Evolutionary conservation across 2,797 vertebrate species (phyloP).

Genomic region (Lacerta bilineata): DNA sequence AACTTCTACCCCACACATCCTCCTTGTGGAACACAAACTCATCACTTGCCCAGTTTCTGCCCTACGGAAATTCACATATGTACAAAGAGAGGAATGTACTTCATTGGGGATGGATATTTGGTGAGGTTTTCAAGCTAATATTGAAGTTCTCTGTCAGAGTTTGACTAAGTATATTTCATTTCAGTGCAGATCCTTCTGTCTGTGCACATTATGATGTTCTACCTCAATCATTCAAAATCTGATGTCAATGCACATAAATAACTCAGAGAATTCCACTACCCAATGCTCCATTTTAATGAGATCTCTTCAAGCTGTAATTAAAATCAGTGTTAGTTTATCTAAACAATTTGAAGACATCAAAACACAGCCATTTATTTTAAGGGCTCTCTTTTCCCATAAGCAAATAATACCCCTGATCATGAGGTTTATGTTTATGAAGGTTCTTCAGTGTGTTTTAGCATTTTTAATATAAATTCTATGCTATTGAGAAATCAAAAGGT

Average conservation of each 20-base stretch:
- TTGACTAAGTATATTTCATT: conserved; percentile 13
- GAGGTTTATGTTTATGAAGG: conserved; percentile 54
- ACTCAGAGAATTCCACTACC: conserved; percentile 53
- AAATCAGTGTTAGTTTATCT: conserved; percentile 45
- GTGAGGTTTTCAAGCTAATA: conserved; percentile 22
- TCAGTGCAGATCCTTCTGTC: background rate
- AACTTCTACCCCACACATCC: background rate
- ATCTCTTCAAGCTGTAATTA: conserved; percentile 63
- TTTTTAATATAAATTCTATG: conserved; percentile 66
- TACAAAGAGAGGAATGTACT: background rate
- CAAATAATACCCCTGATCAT: conserved; percentile 36
- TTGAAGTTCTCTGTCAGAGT: conserved; percentile 6
- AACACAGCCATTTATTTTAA: conserved; percentile 28
- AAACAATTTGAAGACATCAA: conserved; percentile 47
- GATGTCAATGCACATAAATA: conserved; percentile 60
- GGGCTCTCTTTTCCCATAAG: conserved; percentile 43
- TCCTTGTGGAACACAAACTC: background rate
- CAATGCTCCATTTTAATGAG: conserved; percentile 61
- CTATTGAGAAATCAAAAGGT: conserved; percentile 64
- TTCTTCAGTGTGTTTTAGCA: conserved; percentile 55
- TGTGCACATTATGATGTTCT: conserved; percentile 44
- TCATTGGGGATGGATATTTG: background rate
- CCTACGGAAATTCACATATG: background rate
- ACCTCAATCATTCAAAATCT: conserved; percentile 55
- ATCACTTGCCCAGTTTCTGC: background rate